These are phyloP conservation scores for Anableps anableps DNA, from an alignment of 2,797 vertebrate genomes.

Conservation along the genomic window DNA sequence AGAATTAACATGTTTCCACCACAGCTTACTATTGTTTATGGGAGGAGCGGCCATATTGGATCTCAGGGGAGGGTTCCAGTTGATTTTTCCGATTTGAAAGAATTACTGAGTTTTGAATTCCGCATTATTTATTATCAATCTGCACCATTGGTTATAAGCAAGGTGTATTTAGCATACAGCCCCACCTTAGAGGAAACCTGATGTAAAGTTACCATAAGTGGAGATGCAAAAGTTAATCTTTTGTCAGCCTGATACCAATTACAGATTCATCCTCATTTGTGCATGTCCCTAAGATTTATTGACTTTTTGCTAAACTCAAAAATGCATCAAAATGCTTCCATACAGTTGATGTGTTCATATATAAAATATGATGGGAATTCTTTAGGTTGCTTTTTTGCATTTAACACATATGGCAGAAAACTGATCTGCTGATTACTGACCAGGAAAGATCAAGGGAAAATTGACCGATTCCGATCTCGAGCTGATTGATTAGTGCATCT, in stretches of 20 bases:
- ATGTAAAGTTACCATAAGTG: background rate
- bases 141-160: background rate
- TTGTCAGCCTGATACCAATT: background rate
- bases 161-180: background rate
- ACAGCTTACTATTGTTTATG: too few relatives aligned
- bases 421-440: background rate
- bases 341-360: background rate
- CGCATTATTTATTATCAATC: background rate
- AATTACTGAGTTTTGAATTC: too few relatives aligned
- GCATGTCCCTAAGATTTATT: background rate
- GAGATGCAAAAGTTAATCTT: background rate
- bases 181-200: background rate
- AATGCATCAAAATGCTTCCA: background rate
- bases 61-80: too few relatives aligned
- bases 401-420: background rate
- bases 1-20: too few relatives aligned
- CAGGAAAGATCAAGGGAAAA: background rate
- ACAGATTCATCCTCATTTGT: background rate
- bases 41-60: too few relatives aligned
- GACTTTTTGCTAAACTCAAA: background rate
- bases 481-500: background rate
- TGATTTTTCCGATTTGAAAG: too few relatives aligned
- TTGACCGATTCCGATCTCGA: background rate
- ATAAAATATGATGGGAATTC: background rate
- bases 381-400: background rate